Base-by-base conservation (phyloP, 2,797 vertebrate species). In the Psittacula derbiana region DNA sequence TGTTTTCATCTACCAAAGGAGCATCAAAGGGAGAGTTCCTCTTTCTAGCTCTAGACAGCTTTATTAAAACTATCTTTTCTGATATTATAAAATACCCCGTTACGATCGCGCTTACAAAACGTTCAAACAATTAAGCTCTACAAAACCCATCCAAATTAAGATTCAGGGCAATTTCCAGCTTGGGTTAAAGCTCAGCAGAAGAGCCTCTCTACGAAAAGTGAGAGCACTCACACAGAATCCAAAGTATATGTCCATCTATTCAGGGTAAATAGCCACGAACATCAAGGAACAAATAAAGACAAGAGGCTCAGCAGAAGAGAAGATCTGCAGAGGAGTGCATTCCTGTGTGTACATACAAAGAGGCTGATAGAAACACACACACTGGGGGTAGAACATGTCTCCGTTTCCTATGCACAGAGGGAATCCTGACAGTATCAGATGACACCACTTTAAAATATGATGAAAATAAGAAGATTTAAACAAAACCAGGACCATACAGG, bases 1-100 rank as follows among this genome's bases (percentile, higher is more conserved):
- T 97, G 97, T 97, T 98, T 98, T 97, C 97, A 97, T 97, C 97
- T 97, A 85, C 95, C 96, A 96, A 97, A 97, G 88, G 80, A 97
- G 95, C 96, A 97, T 97, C 97, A 97, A 98, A 98, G 97, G 70
- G 93, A 88, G 94, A 85, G 69, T 58, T 92, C 93, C 87, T 93
- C 96, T 97, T 97, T 98, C 92, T 96, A 97, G 96, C 95, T 58
- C 85, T 67, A 95, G 86, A 94, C 58, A 92, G 96, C 97, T 97
- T 98, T 98, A 97, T 97, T 97, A 96, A 96, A 97, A 97, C 90
- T 96, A 84, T 94, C 95, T 97, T 96, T 97, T 98, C 96, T 97
- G 95, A 95, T 96, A 96, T 92, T 92, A 82, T 96, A 93, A 93
- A 78, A 96, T 36, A 91, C 70, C 91, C 93, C 14, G 74, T 95